phyloP scores from a whole-genome alignment of 2,888 invertebrate species.

The Agonopterix alstromeriana region DNA sequence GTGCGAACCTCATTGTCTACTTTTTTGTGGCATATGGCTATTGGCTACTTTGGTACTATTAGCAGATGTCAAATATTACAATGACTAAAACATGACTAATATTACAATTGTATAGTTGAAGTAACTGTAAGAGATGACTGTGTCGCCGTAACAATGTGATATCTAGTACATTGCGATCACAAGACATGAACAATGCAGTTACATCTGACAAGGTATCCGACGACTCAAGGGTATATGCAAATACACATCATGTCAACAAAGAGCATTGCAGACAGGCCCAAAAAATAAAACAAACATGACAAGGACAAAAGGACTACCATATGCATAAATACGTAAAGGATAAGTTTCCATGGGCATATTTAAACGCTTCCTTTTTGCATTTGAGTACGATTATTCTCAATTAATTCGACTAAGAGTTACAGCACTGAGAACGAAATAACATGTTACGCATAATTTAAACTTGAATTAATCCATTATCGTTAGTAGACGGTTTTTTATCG shows the following conservation, averaged over 20 bases:
- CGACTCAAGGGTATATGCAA: conserved; percentile 58
- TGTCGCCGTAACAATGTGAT: not conserved
- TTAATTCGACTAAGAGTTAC: too few species aligned
- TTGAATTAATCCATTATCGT: too few species aligned
- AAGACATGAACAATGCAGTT: conserved; percentile 31
- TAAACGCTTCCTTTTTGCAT: conserved; percentile 7
- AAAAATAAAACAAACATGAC: conserved; percentile 39
- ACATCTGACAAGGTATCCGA: conserved; percentile 43
- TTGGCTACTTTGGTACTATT: conserved; percentile 39
- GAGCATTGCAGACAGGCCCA: conserved; percentile 39
- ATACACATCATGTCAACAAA: conserved; percentile 52
- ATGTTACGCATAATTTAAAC: too few species aligned
- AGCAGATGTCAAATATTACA: conserved; percentile 36
- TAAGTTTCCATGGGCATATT: conserved; percentile 18
- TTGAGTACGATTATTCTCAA: not conserved
- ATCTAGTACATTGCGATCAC: conserved; percentile 18
- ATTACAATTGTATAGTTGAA: not conserved
- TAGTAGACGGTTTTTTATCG: too few species aligned
- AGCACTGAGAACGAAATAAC: too few species aligned
- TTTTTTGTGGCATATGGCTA: conserved; percentile 65
- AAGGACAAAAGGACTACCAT: conserved; percentile 38
- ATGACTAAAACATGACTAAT: conserved; percentile 1
- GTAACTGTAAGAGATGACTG: not conserved
- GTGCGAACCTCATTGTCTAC: conserved; percentile 69
- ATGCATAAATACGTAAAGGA: conserved; percentile 18